Evolutionary conservation across 2,888 invertebrate species (phyloP).

Genomic region (Lasioglossum figueresi): DNA sequence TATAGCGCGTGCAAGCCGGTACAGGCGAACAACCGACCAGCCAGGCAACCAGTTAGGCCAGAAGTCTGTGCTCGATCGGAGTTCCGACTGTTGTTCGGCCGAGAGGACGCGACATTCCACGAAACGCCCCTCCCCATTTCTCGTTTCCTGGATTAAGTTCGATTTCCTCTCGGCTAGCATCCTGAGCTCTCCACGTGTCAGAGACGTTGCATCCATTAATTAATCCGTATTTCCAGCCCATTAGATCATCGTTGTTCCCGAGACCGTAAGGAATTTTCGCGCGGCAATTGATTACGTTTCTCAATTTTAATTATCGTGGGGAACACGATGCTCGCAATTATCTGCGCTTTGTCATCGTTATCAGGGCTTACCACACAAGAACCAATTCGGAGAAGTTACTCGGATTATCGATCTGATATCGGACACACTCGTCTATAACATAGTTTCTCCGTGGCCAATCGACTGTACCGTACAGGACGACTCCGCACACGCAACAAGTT

Average conservation of each 20-base stretch:
- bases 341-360: constrained; percentile 30
- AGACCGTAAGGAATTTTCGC: not conserved
- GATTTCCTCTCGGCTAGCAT: constrained; percentile 15
- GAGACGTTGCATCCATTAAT: not conserved
- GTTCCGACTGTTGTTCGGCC: constrained; percentile 79
- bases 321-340: not conserved
- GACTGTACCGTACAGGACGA: not conserved
- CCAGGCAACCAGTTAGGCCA: constrained; percentile 59
- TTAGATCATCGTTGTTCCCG: not conserved
- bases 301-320: not conserved
- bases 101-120: constrained; percentile 79
- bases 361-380: constrained; percentile 43
- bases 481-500: constrained; percentile 6
- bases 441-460: constrained; percentile 24
- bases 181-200: constrained; percentile 1
- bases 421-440: constrained; percentile 9
- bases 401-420: constrained; percentile 54
- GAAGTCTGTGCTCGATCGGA: constrained; percentile 65
- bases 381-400: constrained; percentile 35
- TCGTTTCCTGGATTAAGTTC: constrained; percentile 17
- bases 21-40: constrained; percentile 28
- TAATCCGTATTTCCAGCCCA: not conserved
- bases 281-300: not conserved
- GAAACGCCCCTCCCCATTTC: constrained; percentile 67
- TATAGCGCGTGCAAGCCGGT: constrained; percentile 24